Evolutionary conservation across 1,140 invertebrate species (phyloP).

Genomic region (Cyclina sinensis): DNA sequence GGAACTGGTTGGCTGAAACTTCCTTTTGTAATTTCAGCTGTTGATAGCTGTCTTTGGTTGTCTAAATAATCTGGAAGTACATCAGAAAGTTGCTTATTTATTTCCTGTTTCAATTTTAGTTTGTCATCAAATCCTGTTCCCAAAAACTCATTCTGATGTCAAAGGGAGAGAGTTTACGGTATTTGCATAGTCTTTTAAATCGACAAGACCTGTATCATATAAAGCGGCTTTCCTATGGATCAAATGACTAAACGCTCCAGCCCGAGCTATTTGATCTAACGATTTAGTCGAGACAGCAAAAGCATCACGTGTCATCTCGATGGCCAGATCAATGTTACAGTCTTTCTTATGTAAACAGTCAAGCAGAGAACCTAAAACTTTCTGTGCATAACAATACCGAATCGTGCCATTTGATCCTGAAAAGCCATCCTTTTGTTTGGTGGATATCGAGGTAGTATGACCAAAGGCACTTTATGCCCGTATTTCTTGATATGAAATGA

Average conservation of each 20-base stretch:
- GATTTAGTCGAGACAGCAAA: slow-evolving; percentile 50
- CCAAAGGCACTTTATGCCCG: neutral
- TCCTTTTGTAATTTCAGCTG: no score
- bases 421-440: neutral
- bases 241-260: slow-evolving; percentile 47
- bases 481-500: neutral
- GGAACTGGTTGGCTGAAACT: no score
- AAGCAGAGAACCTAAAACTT: slow-evolving; percentile 47
- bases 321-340: neutral
- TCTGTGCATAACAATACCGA: slow-evolving; percentile 35
- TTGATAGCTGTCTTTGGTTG: no score
- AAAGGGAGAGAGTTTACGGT: neutral
- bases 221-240: neutral
- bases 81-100: slow-evolving; percentile 9
- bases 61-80: slow-evolving; percentile 13
- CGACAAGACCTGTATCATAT: slow-evolving; percentile 17
- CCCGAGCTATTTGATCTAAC: slow-evolving; percentile 31
- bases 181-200: neutral
- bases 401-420: slow-evolving; percentile 46
- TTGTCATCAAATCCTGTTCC: neutral
- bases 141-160: slow-evolving; percentile 27
- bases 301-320: slow-evolving; percentile 40
- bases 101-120: slow-evolving; percentile 1
- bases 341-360: neutral
- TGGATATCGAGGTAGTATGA: neutral